phyloP scores from a whole-genome alignment of 2,888 invertebrate species.

The Prosapia bicincta region DNA sequence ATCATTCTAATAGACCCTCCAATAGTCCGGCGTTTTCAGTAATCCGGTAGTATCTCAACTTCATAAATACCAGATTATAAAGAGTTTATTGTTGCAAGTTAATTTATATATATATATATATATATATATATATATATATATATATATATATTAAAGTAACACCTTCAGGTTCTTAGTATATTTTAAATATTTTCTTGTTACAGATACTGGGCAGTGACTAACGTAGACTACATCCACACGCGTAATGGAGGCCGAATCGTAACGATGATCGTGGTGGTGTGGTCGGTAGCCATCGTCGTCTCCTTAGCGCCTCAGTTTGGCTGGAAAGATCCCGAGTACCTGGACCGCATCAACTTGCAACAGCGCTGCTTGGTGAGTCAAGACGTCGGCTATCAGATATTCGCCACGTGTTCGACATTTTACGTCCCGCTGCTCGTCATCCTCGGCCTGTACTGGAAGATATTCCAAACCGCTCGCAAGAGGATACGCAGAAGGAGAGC shows the following conservation, averaged over 20 bases:
- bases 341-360: constrained; percentile 75
- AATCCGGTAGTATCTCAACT: too few relatives aligned
- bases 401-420: constrained; percentile 87
- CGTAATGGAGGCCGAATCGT: constrained; percentile 84
- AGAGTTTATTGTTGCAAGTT: too few relatives aligned
- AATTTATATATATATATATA: too few relatives aligned
- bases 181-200: too few relatives aligned
- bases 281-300: constrained; percentile 89
- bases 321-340: constrained; percentile 90
- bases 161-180: too few relatives aligned
- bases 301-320: constrained; percentile 95
- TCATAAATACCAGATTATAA: too few relatives aligned
- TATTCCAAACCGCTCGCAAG: constrained; percentile 83
- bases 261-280: constrained; percentile 86
- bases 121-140: too few relatives aligned
- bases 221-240: constrained; percentile 93
- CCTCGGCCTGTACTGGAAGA: constrained; percentile 86
- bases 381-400: constrained; percentile 75
- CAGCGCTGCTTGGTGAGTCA: constrained; percentile 90
- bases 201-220: constrained; percentile 98
- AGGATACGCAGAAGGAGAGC: constrained; percentile 65
- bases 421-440: constrained; percentile 86
- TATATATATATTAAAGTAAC: too few relatives aligned
- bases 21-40: too few relatives aligned
- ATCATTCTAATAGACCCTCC: too few relatives aligned